Base-by-base conservation (phyloP, 2,888 invertebrate species). In the Agonopterix arenella region DNA sequence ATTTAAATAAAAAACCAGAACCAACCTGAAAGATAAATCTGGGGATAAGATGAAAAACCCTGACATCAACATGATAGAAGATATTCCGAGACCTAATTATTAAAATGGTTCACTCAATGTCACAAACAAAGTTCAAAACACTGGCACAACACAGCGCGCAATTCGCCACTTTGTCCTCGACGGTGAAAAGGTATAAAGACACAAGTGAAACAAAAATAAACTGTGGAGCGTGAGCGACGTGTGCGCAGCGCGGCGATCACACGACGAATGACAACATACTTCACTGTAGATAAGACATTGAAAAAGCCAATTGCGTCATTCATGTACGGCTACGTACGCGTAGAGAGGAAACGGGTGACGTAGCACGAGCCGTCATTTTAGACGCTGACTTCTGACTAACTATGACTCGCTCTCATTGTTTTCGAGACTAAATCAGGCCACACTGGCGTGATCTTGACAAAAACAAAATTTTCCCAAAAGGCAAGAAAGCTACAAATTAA, bases 291-390 rank as follows among this genome's bases (percentile, higher is more conserved):
- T 88, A 88, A 88, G 88, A 86, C 88, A 86, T 88, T 88, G 88
- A 88, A 88, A 88, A 86, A 84, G 83, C 84, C 84, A 85, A 85
- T 86, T 88, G 88, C 88, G 88, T 88, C 88, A 86, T 83, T 69
- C 65, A 66, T 60, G 79, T 83, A 80, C 84, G 71, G 76, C 86
- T 83, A 85, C 86, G 82, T 85, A 86, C 85, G 80, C 72, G 76
- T 73, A 64, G 79, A 79, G 82, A 84, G 83, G 84, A 84, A 85
- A 69, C 83, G 75, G 69, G 74, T 86, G 86, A 86, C 88, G 88
- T 86, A 74, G 73, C 58, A 62, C 56, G 62, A 73, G 64, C 81
- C 84, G 85, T 86, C 86, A 84, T 78, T 80, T 76, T 78, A 68
- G 76, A 76, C 77, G 76, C 66, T 28, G 28, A 37, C 70, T 70